Evolutionary conservation across 2,888 invertebrate species (phyloP).

Genomic region (Chrysopilus asiliformis): DNA sequence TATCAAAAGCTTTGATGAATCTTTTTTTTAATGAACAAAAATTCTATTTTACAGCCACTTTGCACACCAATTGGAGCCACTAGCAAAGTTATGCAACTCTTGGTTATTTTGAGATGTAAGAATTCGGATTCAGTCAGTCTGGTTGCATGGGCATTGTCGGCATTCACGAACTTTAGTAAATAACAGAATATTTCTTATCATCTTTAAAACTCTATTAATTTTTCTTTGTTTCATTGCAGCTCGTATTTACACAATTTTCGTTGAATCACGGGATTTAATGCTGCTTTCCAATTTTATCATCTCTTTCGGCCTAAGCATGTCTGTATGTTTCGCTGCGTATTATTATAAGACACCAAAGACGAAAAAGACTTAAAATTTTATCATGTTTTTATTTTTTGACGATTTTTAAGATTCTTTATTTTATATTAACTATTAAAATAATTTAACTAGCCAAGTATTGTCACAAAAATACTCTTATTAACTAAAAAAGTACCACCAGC

Average conservation of each 20-base stretch:
- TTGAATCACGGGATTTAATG: constrained; percentile 63
- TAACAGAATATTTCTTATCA: constrained; percentile 17
- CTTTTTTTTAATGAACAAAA: not conserved
- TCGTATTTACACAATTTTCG: constrained; percentile 63
- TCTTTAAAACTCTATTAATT: not conserved
- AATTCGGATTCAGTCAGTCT: constrained; percentile 67
- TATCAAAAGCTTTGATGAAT: not conserved
- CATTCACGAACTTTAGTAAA: constrained; percentile 69
- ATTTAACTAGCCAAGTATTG: too few relatives aligned
- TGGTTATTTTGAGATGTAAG: constrained; percentile 53
- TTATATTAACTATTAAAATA: too few relatives aligned
- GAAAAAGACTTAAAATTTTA: too few relatives aligned
- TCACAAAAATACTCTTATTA: too few relatives aligned
- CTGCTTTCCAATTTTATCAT: constrained; percentile 60
- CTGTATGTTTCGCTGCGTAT: constrained; percentile 56
- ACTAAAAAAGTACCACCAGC: too few relatives aligned
- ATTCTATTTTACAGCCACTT: constrained; percentile 30
- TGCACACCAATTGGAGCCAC: constrained; percentile 61
- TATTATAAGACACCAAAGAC: constrained; percentile 44
- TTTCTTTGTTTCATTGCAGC: constrained; percentile 40
- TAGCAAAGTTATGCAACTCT: constrained; percentile 66
- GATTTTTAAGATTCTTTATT: too few relatives aligned
- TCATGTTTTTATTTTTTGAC: too few relatives aligned
- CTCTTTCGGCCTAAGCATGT: constrained; percentile 54
- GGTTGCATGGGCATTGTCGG: constrained; percentile 69